Conservation (phyloP, 2,888 invertebrate genomes). For the Hoplodrina blanda region DNA sequence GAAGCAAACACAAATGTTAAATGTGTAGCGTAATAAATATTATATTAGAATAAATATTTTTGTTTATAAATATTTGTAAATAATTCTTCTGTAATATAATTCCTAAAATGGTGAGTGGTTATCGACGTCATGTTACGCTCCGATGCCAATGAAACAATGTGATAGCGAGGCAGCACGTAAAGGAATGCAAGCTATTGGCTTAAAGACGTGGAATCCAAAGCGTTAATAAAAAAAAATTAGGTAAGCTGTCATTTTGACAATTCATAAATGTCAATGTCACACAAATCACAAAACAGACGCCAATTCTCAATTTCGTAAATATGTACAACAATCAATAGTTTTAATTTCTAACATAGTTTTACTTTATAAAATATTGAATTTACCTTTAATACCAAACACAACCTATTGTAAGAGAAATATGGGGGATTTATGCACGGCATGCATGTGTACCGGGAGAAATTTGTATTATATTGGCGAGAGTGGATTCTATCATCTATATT, state of each 20-base stretch:
- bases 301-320: slow-evolving; percentile 36
- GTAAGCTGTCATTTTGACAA: slow-evolving; percentile 6
- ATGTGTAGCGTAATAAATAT: slow-evolving; percentile 39
- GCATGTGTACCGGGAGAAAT: slow-evolving; percentile 78
- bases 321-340: slow-evolving; percentile 44
- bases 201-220: neutral
- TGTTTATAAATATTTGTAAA: slow-evolving; percentile 43
- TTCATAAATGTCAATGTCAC: slow-evolving; percentile 32
- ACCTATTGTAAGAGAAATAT: slow-evolving; percentile 69
- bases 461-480: slow-evolving; percentile 75
- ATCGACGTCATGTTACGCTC: no score
- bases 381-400: neutral
- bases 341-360: slow-evolving; percentile 3
- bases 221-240: neutral
- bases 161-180: no score
- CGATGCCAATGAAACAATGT: no score
- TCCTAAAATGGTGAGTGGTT: slow-evolving; percentile 55
- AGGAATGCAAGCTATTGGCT: no score
- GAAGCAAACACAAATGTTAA: slow-evolving; percentile 37
- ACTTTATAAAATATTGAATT: neutral
- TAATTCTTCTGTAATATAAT: slow-evolving; percentile 30
- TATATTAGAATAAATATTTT: slow-evolving; percentile 23
- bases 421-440: slow-evolving; percentile 80
- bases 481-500: slow-evolving; percentile 74
- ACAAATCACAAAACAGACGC: slow-evolving; percentile 28